Evolutionary conservation across 2,113 vertebrate species (phyloP), one percentile per base, ranked within the genome.

Genomic region (Podarcis cretensis): DNA sequence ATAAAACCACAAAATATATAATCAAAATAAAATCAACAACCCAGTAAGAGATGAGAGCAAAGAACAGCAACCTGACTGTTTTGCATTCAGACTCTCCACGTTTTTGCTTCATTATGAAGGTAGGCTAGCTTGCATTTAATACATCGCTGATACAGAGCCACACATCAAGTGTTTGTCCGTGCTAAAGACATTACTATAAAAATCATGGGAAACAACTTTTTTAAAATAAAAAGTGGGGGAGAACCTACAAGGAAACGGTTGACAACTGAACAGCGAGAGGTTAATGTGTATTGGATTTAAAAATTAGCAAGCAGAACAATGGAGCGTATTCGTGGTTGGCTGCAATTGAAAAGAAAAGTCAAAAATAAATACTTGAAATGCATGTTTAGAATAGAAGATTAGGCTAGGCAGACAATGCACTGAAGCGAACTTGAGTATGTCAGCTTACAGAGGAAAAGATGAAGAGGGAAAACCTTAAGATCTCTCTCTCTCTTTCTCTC

Each of bases 261-360:
- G 57, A 37, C 43, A 32, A 63, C n/a, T 81, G 89, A 82, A 59
- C 3, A 87, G 88, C 2, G 87, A 57, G 57, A 87, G 78, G 7
- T 2, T 88, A 77, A 91, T 82, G 4, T 57, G 12, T 85, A n/a
- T 23, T 14, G 0, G 12, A 88, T 87, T 92, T 83, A 81, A 92
- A 91, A 95, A 81, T 81, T 43, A 89, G 66, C 40, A 88, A 83
- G 75, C 74, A 88, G 73, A 91, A 89, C 66, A 91, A 30, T 32
- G 18, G 32, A 86, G 1, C 59, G 23, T 37, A 7, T 71, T 0
- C 4, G 57, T 10, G 3, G 8, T 18, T 89, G 54, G 65, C 66
- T 69, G 20, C 23, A 85, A 79, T 74, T 92, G n/a, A 83, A 48
- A 14, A 3, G 84, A 86, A 92, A 86, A 73, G 18, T 48, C 10